Evolutionary conservation across 2,113 vertebrate species (phyloP).

Genomic region (Cryptomyrus ogoouensis): DNA sequence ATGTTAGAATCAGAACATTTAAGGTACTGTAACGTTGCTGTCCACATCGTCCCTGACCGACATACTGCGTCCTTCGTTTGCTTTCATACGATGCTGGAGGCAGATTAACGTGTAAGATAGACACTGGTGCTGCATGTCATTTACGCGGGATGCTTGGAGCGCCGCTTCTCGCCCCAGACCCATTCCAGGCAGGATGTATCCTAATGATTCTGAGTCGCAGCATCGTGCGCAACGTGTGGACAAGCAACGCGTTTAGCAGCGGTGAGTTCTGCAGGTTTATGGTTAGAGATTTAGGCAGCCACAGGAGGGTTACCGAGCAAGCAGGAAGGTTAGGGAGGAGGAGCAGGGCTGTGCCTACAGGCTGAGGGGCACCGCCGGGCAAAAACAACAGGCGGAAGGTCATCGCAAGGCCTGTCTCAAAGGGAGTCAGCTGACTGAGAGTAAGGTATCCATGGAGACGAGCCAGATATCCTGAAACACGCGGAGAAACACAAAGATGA

Average conservation of each 20-base stretch:
- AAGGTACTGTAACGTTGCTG: slow-evolving; percentile 43
- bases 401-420: slow-evolving; percentile 25
- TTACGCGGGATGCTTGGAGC: not conserved
- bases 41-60: slow-evolving; percentile 24
- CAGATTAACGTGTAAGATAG: not conserved
- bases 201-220: not conserved
- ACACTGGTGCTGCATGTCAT: not conserved
- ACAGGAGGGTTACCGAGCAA: slow-evolving; percentile 44
- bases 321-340: slow-evolving; percentile 42
- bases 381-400: slow-evolving; percentile 47
- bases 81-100: not conserved
- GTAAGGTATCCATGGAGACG: slow-evolving; percentile 27
- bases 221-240: slow-evolving; percentile 21
- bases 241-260: slow-evolving; percentile 35
- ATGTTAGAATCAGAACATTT: slow-evolving; percentile 42
- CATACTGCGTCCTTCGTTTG: not conserved
- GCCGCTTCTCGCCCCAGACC: not conserved
- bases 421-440: slow-evolving; percentile 28
- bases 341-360: slow-evolving; percentile 52
- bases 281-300: slow-evolving; percentile 23
- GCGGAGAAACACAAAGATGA: slow-evolving; percentile 5
- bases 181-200: not conserved
- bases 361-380: slow-evolving; percentile 44
- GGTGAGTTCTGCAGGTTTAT: slow-evolving; percentile 33
- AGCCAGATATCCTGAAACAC: slow-evolving; percentile 37